Evolutionary conservation across 2,797 vertebrate species (phyloP).

Genomic region (Lemur catta): DNA sequence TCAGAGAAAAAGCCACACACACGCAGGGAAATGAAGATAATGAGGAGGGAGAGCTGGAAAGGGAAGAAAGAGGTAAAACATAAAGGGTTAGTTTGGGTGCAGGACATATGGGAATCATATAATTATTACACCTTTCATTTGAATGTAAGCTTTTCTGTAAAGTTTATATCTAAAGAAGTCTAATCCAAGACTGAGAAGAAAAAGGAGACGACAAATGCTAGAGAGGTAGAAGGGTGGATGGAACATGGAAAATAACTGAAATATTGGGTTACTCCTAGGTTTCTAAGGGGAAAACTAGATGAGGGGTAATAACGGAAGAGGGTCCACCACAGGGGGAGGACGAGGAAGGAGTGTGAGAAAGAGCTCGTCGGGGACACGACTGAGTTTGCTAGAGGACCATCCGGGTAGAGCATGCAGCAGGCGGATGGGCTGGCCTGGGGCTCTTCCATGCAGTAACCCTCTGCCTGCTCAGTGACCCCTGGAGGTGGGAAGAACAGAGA

Average conservation of each 20-base stretch:
- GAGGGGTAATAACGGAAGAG: not conserved
- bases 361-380: not conserved
- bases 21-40: not conserved
- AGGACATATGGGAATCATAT: not conserved
- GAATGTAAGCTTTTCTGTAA: not conserved
- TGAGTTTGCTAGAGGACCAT: not conserved
- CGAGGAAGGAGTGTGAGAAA: not conserved
- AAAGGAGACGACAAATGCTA: not conserved
- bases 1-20: not conserved
- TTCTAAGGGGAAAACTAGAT: not conserved
- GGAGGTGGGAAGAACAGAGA: not conserved
- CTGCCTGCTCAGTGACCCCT: not conserved
- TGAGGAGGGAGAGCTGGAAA: not conserved
- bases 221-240: not conserved
- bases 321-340: rapidly evolving
- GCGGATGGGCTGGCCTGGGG: not conserved
- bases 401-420: not conserved
- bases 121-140: not conserved
- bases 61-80: rapidly evolving
- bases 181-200: not conserved
- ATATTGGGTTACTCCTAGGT: not conserved
- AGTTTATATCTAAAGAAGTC: not conserved
- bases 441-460: not conserved
- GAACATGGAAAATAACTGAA: not conserved
- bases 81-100: not conserved